A percentile compares a stretch with the other conserved stretches of the same genome.
phyloP scores from a whole-genome alignment of 2,888 invertebrate genomes.

The Drosophila robusta region DNA sequence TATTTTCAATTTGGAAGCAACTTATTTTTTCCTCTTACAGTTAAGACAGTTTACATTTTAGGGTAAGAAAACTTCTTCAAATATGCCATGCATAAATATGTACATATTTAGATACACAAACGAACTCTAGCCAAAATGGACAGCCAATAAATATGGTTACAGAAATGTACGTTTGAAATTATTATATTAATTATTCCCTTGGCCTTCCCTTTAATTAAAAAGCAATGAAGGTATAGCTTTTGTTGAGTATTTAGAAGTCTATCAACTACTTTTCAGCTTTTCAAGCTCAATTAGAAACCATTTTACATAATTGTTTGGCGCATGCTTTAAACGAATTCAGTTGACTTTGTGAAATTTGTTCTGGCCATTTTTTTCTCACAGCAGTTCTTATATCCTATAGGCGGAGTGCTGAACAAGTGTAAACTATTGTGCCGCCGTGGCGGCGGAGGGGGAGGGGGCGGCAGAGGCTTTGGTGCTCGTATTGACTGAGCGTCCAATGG shows the following conservation, averaged over 20 bases:
- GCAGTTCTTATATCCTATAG: slow-evolving; percentile 14
- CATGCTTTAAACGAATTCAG: slow-evolving; percentile 36
- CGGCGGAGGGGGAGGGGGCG: not conserved
- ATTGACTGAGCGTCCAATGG: slow-evolving; percentile 30
- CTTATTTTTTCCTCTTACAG: too few relatives aligned
- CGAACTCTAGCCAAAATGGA: too few relatives aligned
- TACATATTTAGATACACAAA: too few relatives aligned
- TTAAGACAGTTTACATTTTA: too few relatives aligned
- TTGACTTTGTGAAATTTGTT: slow-evolving; percentile 13
- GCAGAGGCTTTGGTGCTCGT: slow-evolving; percentile 12
- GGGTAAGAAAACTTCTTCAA: too few relatives aligned
- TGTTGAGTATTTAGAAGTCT: slow-evolving; percentile 2
- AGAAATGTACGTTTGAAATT: too few relatives aligned
- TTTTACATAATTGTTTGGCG: slow-evolving; percentile 55
- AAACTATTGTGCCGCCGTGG: slow-evolving; percentile 38
- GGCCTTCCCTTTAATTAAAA: too few relatives aligned
- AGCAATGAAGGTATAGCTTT: not conserved
- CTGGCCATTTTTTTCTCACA: slow-evolving; percentile 1
- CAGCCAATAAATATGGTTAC: too few relatives aligned
- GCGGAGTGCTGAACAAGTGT: slow-evolving; percentile 28
- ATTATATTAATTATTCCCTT: too few relatives aligned
- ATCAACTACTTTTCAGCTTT: not conserved
- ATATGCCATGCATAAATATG: too few relatives aligned
- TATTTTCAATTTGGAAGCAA: too few relatives aligned
- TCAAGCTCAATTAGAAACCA: slow-evolving; percentile 33